These are phyloP conservation scores for Echeneis naucrates DNA, from an alignment of 2,797 vertebrate genomes.

Conservation along the genomic window DNA sequence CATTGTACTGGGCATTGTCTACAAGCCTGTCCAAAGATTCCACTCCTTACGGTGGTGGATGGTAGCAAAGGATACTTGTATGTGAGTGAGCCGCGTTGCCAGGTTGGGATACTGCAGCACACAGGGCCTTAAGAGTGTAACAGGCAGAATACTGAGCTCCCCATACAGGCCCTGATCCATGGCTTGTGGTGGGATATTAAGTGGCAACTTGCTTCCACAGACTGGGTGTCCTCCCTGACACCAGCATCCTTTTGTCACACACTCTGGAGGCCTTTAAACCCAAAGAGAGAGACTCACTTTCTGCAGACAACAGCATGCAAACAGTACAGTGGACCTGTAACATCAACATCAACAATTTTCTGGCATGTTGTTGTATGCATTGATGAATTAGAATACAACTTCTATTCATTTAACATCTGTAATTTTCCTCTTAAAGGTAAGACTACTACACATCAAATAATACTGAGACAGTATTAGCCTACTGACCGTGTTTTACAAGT, in stretches of 20 bases:
- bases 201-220: constrained; percentile 65
- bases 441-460: not conserved
- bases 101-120: constrained; percentile 83
- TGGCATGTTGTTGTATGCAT: not conserved
- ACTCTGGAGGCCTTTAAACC: constrained; percentile 69
- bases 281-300: constrained; percentile 9
- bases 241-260: constrained; percentile 55
- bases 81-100: constrained; percentile 70
- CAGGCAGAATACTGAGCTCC: constrained; percentile 74
- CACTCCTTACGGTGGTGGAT: not conserved
- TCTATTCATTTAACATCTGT: not conserved
- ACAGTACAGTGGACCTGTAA: too few relatives aligned
- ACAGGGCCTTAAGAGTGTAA: constrained; percentile 81
- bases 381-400: not conserved
- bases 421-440: not conserved
- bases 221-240: constrained; percentile 80
- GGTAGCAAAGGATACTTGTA: constrained; percentile 84
- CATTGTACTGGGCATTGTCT: not conserved
- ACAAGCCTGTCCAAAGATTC: not conserved
- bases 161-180: constrained; percentile 82
- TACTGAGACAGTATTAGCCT: not conserved
- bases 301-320: not conserved
- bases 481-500: constrained; percentile 64
- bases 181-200: constrained; percentile 76
- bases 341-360: not conserved